A percentile compares a stretch with the other conserved stretches of the same genome.
These are phyloP conservation scores for Drosophila fungiperda DNA, from an alignment of 2,888 invertebrate genomes.

Conservation along the genomic window DNA sequence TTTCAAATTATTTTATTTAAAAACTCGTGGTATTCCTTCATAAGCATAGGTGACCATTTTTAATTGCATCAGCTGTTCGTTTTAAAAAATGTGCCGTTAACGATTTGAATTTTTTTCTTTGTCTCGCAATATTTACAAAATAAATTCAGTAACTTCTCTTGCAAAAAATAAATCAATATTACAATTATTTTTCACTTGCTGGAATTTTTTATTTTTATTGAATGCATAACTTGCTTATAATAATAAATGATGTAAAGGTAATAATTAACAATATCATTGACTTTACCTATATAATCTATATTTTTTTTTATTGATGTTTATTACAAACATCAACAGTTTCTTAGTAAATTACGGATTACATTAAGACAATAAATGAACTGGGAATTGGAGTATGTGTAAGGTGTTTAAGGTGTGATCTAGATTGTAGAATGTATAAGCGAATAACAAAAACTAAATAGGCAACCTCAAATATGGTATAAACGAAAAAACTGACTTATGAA, in stretches of 20 bases:
- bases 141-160: background rate
- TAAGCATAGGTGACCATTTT: background rate
- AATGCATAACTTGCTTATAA: background rate
- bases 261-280: background rate
- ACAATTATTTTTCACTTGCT: background rate
- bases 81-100: background rate
- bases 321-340: background rate
- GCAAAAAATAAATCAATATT: background rate
- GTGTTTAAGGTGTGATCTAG: background rate
- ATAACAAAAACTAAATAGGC: constrained; percentile 12
- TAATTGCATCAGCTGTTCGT: background rate
- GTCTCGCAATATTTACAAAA: background rate
- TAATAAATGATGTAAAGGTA: background rate
- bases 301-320: background rate
- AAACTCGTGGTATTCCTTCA: background rate
- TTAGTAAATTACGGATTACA: background rate
- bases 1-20: background rate
- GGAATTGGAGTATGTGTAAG: background rate
- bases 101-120: background rate
- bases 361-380: background rate
- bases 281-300: background rate
- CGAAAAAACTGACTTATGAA: background rate
- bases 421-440: background rate
- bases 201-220: background rate
- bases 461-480: background rate